Percentiles rank a stretch among this genome's conserved stretches.
These are phyloP conservation scores for Perca schrenkii DNA, from an alignment of 2,113 vertebrate species.

Conservation along the genomic window DNA sequence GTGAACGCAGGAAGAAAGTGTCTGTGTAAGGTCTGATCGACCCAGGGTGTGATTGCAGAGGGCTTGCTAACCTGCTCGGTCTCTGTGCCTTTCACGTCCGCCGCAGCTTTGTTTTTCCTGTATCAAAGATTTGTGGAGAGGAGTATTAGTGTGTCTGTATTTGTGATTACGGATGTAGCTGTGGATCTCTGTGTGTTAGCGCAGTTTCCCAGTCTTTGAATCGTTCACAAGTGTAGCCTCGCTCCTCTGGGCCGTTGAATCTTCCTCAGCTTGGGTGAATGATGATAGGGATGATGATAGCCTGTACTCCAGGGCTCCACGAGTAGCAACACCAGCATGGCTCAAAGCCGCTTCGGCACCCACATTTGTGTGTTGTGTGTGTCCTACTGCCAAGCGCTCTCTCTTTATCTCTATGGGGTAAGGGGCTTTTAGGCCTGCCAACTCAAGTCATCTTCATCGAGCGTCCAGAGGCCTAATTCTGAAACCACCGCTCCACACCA, in stretches of 20 bases:
- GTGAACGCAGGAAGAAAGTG: slow-evolving; percentile 2
- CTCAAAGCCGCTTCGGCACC: slow-evolving; percentile 70
- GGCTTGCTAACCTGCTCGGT: slow-evolving; percentile 74
- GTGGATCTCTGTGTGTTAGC: slow-evolving; percentile 44
- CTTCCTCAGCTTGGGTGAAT: slow-evolving; percentile 75
- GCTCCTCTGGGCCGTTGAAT: slow-evolving; percentile 65
- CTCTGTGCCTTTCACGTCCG: slow-evolving; percentile 61
- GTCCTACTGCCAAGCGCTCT: slow-evolving; percentile 64
- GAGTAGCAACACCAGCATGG: slow-evolving; percentile 78
- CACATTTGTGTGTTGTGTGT: slow-evolving; percentile 65
- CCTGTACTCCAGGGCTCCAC: slow-evolving; percentile 75
- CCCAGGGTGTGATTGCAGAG: slow-evolving; percentile 47
- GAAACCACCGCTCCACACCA: slow-evolving; percentile 57
- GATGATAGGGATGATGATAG: slow-evolving; percentile 78
- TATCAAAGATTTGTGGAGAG: slow-evolving; percentile 47
- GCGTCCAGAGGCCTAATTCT: slow-evolving; percentile 71
- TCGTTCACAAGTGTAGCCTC: slow-evolving; percentile 63
- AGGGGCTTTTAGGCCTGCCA: slow-evolving; percentile 76
- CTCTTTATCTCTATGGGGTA: slow-evolving; percentile 58
- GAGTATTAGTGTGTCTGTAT: slow-evolving; percentile 44
- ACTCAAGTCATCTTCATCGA: slow-evolving; percentile 79
- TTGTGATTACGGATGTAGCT: slow-evolving; percentile 48
- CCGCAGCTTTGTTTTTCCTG: slow-evolving; percentile 56
- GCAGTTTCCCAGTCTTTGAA: slow-evolving; percentile 55
- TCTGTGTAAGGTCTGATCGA: slow-evolving; percentile 44